Evolutionary conservation across 2,113 vertebrate genomes (phyloP).

Genomic region (Deroptyus accipitrinus): DNA sequence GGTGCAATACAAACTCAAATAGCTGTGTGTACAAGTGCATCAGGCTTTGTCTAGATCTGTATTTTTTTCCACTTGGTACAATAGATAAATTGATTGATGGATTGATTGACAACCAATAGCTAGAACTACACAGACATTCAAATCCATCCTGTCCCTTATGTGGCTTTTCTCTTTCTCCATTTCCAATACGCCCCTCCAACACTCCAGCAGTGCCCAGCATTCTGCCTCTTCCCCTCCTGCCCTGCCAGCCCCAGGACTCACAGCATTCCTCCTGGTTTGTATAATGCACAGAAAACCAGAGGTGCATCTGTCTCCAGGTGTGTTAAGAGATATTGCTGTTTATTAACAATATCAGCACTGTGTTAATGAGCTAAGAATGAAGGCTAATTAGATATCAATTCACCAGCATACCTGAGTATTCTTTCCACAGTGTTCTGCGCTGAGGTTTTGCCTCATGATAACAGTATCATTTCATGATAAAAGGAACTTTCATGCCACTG

Average conservation of each 20-base stretch:
- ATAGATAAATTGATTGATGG: not conserved
- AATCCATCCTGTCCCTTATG: not conserved
- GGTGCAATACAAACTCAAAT: not conserved
- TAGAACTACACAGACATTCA: not conserved
- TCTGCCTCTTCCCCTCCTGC: not conserved
- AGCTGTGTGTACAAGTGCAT: rapidly evolving
- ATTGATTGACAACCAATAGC: not conserved
- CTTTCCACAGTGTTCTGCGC: rapidly evolving
- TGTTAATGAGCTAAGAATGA: not conserved
- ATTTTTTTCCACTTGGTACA: not conserved
- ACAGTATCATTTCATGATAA: not conserved
- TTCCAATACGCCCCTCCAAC: not conserved
- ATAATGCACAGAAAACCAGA: not conserved
- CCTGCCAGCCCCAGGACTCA: not conserved
- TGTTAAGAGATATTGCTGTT: not conserved
- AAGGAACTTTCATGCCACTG: not conserved
- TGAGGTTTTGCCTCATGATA: not conserved
- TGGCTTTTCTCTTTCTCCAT: not conserved
- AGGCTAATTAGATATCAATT: not conserved
- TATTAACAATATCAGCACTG: not conserved
- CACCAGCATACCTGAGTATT: not conserved
- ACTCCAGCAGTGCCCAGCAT: rapidly evolving
- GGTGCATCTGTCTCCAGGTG: not conserved
- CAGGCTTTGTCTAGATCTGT: not conserved
- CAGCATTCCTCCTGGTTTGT: not conserved